phyloP scores from a whole-genome alignment of 2,113 vertebrate species.

The Siniperca chuatsi region DNA sequence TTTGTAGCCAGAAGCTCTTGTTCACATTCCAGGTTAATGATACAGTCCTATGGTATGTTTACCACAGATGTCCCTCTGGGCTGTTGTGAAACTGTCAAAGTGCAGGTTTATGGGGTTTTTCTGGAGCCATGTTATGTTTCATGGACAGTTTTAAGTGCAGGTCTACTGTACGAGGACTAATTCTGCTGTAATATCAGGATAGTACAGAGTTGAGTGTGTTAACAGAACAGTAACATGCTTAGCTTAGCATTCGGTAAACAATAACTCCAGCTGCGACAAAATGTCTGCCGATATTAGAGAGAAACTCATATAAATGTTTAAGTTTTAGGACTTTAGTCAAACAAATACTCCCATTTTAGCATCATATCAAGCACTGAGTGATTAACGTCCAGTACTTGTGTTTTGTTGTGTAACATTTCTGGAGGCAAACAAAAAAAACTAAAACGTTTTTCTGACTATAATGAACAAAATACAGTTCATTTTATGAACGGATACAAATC shows the following conservation, averaged over 20 bases:
- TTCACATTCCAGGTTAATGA: constrained; percentile 63
- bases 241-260: background rate
- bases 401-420: background rate
- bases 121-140: constrained; percentile 25
- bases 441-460: background rate
- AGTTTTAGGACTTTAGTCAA: background rate
- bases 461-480: background rate
- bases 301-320: background rate
- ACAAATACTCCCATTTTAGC: background rate
- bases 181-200: constrained; percentile 15
- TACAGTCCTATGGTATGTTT: background rate
- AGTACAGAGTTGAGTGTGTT: background rate
- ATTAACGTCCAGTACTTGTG: background rate
- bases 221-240: background rate
- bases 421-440: background rate
- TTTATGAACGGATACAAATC: background rate
- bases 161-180: background rate
- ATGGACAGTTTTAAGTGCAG: constrained; percentile 17
- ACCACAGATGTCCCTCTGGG: background rate
- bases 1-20: constrained; percentile 25
- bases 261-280: background rate
- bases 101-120: constrained; percentile 26
- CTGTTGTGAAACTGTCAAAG: constrained; percentile 31
- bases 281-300: background rate
- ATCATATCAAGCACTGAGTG: background rate